Evolutionary conservation across 2,113 vertebrate genomes (phyloP).

Genomic region (Thamnaconus septentrionalis): DNA sequence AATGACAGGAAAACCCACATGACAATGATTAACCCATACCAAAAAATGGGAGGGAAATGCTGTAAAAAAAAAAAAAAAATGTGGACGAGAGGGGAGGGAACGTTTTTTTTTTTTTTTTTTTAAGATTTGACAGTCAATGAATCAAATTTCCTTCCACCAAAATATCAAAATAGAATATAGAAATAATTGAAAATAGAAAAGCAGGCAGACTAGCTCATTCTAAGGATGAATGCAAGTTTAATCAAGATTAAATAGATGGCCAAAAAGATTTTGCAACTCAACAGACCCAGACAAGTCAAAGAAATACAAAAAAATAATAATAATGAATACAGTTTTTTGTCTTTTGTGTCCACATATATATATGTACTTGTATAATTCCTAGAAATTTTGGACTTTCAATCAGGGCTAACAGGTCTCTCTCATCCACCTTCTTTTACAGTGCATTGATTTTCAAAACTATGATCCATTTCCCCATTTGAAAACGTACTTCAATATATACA

Average conservation of each 20-base stretch:
- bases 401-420: slow-evolving; percentile 54
- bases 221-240: slow-evolving; percentile 86
- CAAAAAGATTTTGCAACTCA: slow-evolving; percentile 80
- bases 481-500: slow-evolving; percentile 70
- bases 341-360: slow-evolving; percentile 26
- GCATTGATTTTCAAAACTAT: slow-evolving; percentile 54
- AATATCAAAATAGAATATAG: no score
- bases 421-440: slow-evolving; percentile 59
- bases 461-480: slow-evolving; percentile 51
- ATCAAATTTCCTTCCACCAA: no score
- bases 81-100: no score
- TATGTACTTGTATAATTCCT: slow-evolving; percentile 41
- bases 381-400: slow-evolving; percentile 56
- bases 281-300: slow-evolving; percentile 82
- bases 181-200: not conserved
- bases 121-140: no score
- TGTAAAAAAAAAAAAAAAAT: no score
- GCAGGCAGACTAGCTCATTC: slow-evolving; percentile 8
- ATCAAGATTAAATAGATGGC: slow-evolving; percentile 93
- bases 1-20: no score
- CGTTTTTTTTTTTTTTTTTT: no score
- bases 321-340: slow-evolving; percentile 2
- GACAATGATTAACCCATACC: no score
- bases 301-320: slow-evolving; percentile 78
- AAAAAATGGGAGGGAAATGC: no score